Evolutionary conservation across 2,797 vertebrate genomes (phyloP), one percentile per base, ranked within the genome.

Genomic region (Smutsia temminckii): DNA sequence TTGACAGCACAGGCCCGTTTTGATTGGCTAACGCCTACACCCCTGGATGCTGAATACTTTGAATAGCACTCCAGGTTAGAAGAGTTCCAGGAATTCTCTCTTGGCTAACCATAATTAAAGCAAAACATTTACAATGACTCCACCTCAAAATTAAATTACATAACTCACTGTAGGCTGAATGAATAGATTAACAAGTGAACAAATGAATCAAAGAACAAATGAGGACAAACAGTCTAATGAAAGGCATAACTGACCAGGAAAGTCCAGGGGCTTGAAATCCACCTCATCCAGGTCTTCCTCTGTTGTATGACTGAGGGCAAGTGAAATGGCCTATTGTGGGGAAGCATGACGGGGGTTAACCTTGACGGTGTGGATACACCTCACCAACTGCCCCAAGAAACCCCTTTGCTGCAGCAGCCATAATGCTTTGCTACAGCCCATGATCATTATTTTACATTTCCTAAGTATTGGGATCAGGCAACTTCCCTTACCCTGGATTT

Each of bases 101-200:
- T 96, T 88, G 77, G 61, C 66, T 90, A 96, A 92, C 57, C 27
- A 16, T 85, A 96, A 97, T 87, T 93, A 61, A 91, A 77, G 61
- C 9, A 53, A 95, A 94, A 37, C n/a, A 92, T 89, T 87, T 95
- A 49, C 88, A 87, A 61, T 87, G 83, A 84, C 87, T 90, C 85
- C 93, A 97, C 89, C 64, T 95, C 84, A 63, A 59, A 84, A 89
- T 72, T 71, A 93, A 75, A 91, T 21, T 18, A 51, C 25, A 6
- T 51, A 77, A 75, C 18, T 93, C 61, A 87, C 42, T n/a, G 25
- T 46, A 75, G 51, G 71, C 25, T 66, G 42, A 61, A 42, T 23
- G 42, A 42, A 29, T 40, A 61, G 29, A 74, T 46, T 66, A 75
- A 78, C 25, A 93, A 84, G 59, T 12, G 32, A 87, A 81, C 37